Base-by-base conservation (phyloP, 2,113 vertebrate genomes). In the Butorides virescens region DNA sequence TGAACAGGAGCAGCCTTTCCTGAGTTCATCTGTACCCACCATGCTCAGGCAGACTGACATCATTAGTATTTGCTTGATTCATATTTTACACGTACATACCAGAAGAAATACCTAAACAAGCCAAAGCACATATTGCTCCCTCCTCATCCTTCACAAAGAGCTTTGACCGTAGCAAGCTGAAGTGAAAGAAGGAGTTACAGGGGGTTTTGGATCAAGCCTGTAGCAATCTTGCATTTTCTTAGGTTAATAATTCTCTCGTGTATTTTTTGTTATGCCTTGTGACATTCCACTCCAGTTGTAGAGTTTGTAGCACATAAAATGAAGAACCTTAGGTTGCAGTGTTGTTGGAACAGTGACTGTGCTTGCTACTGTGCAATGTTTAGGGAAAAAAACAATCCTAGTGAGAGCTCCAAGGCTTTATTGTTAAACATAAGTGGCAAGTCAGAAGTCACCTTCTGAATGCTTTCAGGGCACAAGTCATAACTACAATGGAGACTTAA, bases 351-450 rank as follows among this genome's bases (percentile, higher is more conserved):
- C 49, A 34, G 13, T n/a, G 47, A 42, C 82, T 75, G n/a, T 67
- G 61, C 47, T 88, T 46, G 32, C 44, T 75, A 13, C 49, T 83
- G 50, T 78, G 62, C 49, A 4, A 1, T n/a, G 8, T 56, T 97
- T 58, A 66, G 10, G 20, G 76, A 7, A 42, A 34, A 75, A 79
- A 55, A 50, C 0, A 0, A 34, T 49, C 23, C 39, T 65, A 17
- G 10, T 62, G 36, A 84, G 52, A 72, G 59, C 71, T 68, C 85
- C 17, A 62, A 62, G 50, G 29, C 47, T 77, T 77, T 91, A 25
- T 58, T 77, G n/a, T 81, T 84, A n/a, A 66, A 47, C 37, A 9
- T 19, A 37, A 20, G n/a, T 18, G 61, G 29, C n/a, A 92, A 81
- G 42, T 70, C 50, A 91, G 59, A 91, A 59, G 23, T 91, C 32